phyloP scores from a whole-genome alignment of 2,797 vertebrate species.

The Poeciliopsis turneri region DNA sequence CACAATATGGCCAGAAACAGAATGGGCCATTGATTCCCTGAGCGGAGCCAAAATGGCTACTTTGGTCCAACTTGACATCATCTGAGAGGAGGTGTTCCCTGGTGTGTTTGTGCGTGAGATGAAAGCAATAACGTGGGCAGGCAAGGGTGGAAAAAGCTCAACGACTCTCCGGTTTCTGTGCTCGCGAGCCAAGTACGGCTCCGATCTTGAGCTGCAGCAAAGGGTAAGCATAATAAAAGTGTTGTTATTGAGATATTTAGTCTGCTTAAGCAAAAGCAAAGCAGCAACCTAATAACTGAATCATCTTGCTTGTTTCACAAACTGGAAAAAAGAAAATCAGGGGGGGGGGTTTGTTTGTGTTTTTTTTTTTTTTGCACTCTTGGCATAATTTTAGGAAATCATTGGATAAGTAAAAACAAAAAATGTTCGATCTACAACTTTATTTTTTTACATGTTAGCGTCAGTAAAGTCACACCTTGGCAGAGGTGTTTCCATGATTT shows the following conservation, averaged over 20 bases:
- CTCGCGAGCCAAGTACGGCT: not conserved
- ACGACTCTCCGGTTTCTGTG: not conserved
- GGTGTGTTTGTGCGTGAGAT: slow-evolving; percentile 13
- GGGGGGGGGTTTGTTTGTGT: too few species aligned
- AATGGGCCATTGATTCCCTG: slow-evolving; percentile 51
- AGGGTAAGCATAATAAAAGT: not conserved
- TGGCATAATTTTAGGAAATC: not conserved
- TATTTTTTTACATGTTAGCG: not conserved
- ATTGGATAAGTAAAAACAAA: not conserved
- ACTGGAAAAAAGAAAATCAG: too few species aligned
- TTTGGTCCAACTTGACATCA: slow-evolving; percentile 44
- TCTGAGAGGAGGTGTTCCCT: slow-evolving; percentile 31
- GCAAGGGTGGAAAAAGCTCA: not conserved
- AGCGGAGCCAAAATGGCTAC: slow-evolving; percentile 61
- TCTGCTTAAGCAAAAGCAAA: not conserved
- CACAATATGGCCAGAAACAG: slow-evolving; percentile 57
- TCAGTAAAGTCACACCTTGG: too few species aligned
- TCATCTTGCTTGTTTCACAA: too few species aligned
- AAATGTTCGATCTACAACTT: not conserved
- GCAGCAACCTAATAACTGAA: too few species aligned
- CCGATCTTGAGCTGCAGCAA: not conserved
- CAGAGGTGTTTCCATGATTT: too few species aligned
- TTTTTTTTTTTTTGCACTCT: not conserved
- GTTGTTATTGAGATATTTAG: not conserved
- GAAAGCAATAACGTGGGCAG: not conserved